Conservation (phyloP, 2,888 invertebrate genomes). For the Eupithecia pulchellata region DNA sequence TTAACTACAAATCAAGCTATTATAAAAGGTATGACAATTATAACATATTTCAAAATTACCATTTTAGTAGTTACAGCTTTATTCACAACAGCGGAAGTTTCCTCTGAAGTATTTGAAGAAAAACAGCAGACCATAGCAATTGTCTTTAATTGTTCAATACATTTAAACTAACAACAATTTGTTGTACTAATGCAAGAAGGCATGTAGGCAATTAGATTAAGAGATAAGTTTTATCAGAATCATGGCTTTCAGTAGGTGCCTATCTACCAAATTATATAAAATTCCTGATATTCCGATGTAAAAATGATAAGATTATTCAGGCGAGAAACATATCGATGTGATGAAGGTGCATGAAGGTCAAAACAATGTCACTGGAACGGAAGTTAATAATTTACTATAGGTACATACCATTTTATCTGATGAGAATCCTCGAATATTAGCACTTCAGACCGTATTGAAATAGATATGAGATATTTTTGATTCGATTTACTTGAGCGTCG, state of each 20-base stretch:
- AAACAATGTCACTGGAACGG: conserved; percentile 70
- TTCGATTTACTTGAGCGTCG: conserved; percentile 17
- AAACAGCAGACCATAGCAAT: conserved; percentile 57
- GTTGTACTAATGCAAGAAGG: neutral
- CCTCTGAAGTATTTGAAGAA: conserved; percentile 44
- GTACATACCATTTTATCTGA: conserved; percentile 68
- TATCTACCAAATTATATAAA: neutral
- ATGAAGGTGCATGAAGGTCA: conserved; percentile 63
- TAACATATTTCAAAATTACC: conserved; percentile 47
- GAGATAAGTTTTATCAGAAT: conserved; percentile 11
- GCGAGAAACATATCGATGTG: neutral
- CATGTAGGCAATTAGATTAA: neutral
- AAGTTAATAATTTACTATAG: conserved; percentile 33
- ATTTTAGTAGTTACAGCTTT: conserved; percentile 48
- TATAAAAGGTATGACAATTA: neutral
- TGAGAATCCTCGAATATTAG: conserved; percentile 20
- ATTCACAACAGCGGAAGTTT: conserved; percentile 46
- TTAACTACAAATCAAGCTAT: neutral
- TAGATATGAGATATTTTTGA: conserved; percentile 12
- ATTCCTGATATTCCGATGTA: conserved; percentile 1
- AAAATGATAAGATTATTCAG: conserved; percentile 1
- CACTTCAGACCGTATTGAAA: conserved; percentile 10
- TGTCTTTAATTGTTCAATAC: conserved; percentile 14
- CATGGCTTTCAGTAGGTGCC: neutral
- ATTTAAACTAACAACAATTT: conserved; percentile 12